Conservation (phyloP, 2,888 invertebrate species). For the Entomobrya proxima region DNA sequence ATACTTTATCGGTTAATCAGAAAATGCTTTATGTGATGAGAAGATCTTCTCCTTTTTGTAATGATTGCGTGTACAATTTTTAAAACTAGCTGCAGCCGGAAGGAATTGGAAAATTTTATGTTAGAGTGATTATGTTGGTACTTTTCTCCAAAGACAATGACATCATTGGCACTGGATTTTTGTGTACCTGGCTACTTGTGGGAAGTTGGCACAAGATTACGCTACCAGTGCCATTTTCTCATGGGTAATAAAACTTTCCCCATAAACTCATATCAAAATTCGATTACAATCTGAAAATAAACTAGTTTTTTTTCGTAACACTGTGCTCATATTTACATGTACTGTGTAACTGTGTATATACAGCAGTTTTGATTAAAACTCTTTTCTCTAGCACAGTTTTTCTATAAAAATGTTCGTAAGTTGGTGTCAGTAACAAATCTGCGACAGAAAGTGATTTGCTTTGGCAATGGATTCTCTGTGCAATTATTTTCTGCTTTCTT, state of each 20-base stretch:
- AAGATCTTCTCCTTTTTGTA: not conserved
- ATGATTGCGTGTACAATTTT: not conserved
- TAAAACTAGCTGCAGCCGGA: not conserved
- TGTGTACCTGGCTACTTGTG: not conserved
- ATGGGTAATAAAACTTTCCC: slow-evolving; percentile 30
- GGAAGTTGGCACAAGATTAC: not conserved
- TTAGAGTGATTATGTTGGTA: not conserved
- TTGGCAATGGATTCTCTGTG: not conserved
- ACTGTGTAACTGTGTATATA: not conserved
- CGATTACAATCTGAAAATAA: slow-evolving; percentile 34
- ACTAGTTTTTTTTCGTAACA: slow-evolving; percentile 19
- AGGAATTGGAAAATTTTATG: not conserved
- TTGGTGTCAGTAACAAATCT: too few species aligned
- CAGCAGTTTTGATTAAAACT: not conserved
- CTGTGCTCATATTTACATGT: too few species aligned
- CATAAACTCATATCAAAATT: slow-evolving; percentile 42
- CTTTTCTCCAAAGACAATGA: not conserved
- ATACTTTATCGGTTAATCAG: too few species aligned
- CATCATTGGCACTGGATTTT: not conserved
- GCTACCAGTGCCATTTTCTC: slow-evolving; percentile 37
- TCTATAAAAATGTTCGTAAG: too few species aligned
- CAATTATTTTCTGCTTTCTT: slow-evolving; percentile 17
- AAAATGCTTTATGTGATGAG: too few species aligned
- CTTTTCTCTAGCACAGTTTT: not conserved
- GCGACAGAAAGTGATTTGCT: too few species aligned